phyloP scores from a whole-genome alignment of 2,797 vertebrate genomes.

The Valencia hispanica region DNA sequence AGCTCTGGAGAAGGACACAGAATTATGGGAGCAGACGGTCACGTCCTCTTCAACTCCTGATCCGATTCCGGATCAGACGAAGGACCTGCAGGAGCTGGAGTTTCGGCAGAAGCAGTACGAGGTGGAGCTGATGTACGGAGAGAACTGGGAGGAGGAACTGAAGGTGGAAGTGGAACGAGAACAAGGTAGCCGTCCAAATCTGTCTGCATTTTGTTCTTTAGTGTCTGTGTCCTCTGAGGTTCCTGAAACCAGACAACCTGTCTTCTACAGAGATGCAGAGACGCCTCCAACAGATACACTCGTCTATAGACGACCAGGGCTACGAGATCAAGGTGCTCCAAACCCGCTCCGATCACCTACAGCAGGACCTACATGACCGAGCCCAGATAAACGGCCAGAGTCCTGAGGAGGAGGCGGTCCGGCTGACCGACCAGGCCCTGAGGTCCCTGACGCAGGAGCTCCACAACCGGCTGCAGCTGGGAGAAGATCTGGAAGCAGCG shows the following conservation, averaged over 20 bases:
- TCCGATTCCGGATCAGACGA: slow-evolving; percentile 36
- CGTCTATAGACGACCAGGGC: slow-evolving; percentile 79
- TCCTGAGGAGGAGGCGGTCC: slow-evolving; percentile 28
- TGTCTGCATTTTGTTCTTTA: background rate
- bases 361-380: slow-evolving; percentile 78
- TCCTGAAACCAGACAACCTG: background rate
- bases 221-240: background rate
- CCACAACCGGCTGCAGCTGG: slow-evolving; percentile 80
- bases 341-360: slow-evolving; percentile 73
- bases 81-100: slow-evolving; percentile 83
- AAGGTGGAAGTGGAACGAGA: slow-evolving; percentile 83
- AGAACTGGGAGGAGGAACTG: slow-evolving; percentile 85
- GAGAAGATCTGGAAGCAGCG: slow-evolving; percentile 76
- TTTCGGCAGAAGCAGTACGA: slow-evolving; percentile 79
- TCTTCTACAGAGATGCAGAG: slow-evolving; percentile 69
- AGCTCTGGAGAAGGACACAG: slow-evolving; percentile 79
- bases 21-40: slow-evolving; percentile 68
- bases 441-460: slow-evolving; percentile 84
- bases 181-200: slow-evolving; percentile 60
- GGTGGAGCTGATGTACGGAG: slow-evolving; percentile 79
- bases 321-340: slow-evolving; percentile 80
- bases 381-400: slow-evolving; percentile 45
- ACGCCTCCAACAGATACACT: slow-evolving; percentile 76
- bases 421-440: slow-evolving; percentile 73
- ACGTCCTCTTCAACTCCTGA: slow-evolving; percentile 27